phyloP scores from a whole-genome alignment of 2,113 vertebrate species.

The Casuarius casuarius region DNA sequence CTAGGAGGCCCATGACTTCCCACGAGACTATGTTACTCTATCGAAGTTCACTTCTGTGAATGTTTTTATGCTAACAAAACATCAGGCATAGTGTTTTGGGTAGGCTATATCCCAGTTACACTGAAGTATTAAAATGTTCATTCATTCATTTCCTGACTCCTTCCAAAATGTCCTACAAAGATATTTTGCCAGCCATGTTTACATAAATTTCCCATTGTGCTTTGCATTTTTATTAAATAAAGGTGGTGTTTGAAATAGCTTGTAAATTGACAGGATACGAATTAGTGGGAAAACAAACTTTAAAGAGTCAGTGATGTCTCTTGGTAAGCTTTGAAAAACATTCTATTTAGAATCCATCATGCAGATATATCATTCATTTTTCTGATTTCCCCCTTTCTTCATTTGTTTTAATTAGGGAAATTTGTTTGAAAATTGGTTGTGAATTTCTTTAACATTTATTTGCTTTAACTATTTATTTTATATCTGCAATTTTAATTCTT shows the following conservation, averaged over 20 bases:
- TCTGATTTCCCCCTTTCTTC: not conserved
- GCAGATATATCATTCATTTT: conserved; percentile 32
- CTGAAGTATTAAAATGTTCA: not conserved
- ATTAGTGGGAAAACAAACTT: conserved; percentile 45
- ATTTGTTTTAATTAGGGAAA: conserved; percentile 28
- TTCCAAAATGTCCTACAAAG: conserved; percentile 40
- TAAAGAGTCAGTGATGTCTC: conserved; percentile 31
- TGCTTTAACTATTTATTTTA: conserved; percentile 15
- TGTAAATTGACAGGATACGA: conserved; percentile 61
- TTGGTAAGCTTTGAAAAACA: conserved; percentile 48
- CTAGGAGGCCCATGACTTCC: not conserved
- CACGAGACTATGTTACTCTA: not conserved
- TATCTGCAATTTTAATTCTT: not conserved
- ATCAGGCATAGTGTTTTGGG: not conserved
- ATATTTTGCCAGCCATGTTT: conserved; percentile 49
- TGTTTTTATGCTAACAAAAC: not conserved
- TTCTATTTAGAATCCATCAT: conserved; percentile 47
- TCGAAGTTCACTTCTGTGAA: not conserved
- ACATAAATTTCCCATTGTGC: conserved; percentile 54
- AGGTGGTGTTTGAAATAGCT: conserved; percentile 51
- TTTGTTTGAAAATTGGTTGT: conserved; percentile 44
- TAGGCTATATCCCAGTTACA: not conserved
- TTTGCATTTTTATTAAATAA: conserved; percentile 67
- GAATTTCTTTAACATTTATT: not conserved
- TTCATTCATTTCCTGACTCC: conserved; percentile 22